Percentiles rank a stretch among this genome's conserved stretches.
Conservation (phyloP, 2,113 vertebrate species). For the Ptilorrhoa leucosticta region DNA sequence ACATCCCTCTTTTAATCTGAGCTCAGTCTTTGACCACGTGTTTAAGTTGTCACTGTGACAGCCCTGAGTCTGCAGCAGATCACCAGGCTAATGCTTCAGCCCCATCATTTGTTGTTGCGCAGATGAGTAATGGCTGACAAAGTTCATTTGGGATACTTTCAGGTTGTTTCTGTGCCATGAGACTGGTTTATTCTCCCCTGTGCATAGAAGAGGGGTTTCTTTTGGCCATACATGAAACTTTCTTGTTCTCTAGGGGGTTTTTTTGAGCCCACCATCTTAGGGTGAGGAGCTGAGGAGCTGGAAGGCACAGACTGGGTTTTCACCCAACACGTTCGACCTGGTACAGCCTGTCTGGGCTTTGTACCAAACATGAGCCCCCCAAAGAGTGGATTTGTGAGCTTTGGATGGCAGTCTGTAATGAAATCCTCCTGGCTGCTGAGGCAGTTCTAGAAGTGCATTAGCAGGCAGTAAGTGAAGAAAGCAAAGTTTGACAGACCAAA, state of each 20-base stretch:
- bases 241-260: rapidly evolving
- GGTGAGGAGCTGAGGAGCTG: background rate
- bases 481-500: slow-evolving; percentile 43
- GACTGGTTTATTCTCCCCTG: background rate
- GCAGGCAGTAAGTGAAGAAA: slow-evolving; percentile 39
- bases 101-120: background rate
- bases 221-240: rapidly evolving
- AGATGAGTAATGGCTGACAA: background rate
- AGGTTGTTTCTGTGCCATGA: background rate
- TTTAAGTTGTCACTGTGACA: background rate
- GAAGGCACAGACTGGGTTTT: background rate
- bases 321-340: background rate
- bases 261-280: background rate
- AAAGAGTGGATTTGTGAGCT: background rate
- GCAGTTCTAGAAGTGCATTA: slow-evolving; percentile 32
- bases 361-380: background rate
- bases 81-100: background rate
- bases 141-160: background rate
- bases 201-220: rapidly evolving
- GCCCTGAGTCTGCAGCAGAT: background rate
- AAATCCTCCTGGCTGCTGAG: background rate
- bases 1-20: background rate
- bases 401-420: background rate
- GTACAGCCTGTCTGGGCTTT: background rate
- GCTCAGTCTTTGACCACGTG: background rate